A percentile compares a stretch with the other conserved stretches of the same genome.
These are phyloP conservation scores for Anthopleura sola DNA, from an alignment of 64 coral and sea anemone species.

Conservation along the genomic window DNA sequence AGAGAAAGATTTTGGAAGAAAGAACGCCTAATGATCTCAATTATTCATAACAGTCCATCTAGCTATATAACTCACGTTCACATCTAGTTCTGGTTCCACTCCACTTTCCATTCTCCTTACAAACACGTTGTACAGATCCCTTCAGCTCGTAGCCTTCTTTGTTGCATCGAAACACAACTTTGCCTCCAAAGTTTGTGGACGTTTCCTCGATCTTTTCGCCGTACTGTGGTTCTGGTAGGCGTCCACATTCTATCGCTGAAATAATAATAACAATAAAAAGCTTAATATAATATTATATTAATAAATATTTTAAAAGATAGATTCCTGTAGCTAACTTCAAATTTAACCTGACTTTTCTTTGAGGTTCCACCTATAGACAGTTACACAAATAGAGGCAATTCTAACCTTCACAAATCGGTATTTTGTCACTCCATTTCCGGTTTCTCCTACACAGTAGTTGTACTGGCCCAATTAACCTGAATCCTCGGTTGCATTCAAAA, in stretches of 20 bases:
- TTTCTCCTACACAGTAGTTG: slow-evolving; percentile 44
- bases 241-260: slow-evolving; percentile 37
- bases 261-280: background rate
- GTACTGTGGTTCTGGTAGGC: slow-evolving; percentile 10
- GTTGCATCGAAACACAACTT: slow-evolving; percentile 26
- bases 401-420: slow-evolving; percentile 57
- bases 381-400: too few relatives aligned
- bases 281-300: too few relatives aligned
- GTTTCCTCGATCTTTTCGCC: slow-evolving; percentile 30
- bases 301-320: too few relatives aligned
- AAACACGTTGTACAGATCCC: slow-evolving; percentile 31
- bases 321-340: too few relatives aligned
- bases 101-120: slow-evolving; percentile 29
- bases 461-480: slow-evolving; percentile 17
- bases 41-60: too few relatives aligned
- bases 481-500: slow-evolving; percentile 44
- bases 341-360: too few relatives aligned
- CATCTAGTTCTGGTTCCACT: slow-evolving; percentile 23
- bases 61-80: slow-evolving; percentile 21
- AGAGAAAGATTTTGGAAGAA: too few relatives aligned
- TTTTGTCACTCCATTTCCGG: slow-evolving; percentile 41
- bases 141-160: slow-evolving; percentile 34
- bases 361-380: too few relatives aligned
- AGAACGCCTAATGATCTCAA: too few relatives aligned
- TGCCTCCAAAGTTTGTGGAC: background rate